These are phyloP conservation scores for Catostylus mosaicus DNA, from an alignment of 30 jellyfish, hydroid and myxozoan species.

Conservation along the genomic window DNA sequence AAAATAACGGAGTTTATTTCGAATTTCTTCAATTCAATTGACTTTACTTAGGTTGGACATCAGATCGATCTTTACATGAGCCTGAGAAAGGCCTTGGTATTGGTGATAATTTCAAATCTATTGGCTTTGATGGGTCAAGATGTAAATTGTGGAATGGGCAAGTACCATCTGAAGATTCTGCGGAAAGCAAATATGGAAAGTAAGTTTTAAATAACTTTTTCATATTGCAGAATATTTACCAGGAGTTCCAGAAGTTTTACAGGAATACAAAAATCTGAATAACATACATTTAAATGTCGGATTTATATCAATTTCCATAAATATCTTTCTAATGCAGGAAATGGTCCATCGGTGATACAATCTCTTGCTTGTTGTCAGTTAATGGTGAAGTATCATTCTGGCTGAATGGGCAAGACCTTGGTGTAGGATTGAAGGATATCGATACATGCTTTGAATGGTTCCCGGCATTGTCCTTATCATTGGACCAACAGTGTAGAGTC, in stretches of 20 bases:
- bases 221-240: too few species aligned
- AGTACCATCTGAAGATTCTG: conserved; percentile 27
- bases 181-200: conserved; percentile 78
- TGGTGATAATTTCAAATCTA: conserved; percentile 70
- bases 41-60: conserved; percentile 69
- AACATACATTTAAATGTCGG: too few species aligned
- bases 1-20: too few species aligned
- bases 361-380: conserved; percentile 82
- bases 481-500: conserved; percentile 77
- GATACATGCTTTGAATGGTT: conserved; percentile 69
- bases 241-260: not conserved
- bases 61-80: conserved; percentile 39
- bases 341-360: conserved; percentile 84
- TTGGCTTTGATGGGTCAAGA: conserved; percentile 93
- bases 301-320: not conserved
- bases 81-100: conserved; percentile 90
- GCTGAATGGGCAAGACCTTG: conserved; percentile 92
- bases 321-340: conserved; percentile 55
- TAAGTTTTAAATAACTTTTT: too few species aligned
- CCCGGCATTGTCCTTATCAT: conserved; percentile 88
- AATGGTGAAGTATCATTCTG: conserved; percentile 86
- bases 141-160: conserved; percentile 90
- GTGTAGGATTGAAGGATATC: conserved; percentile 58
- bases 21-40: too few species aligned
- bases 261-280: too few species aligned